Evolutionary conservation across 2,797 vertebrate species (phyloP).

Genomic region (Rhinichthys osculus): DNA sequence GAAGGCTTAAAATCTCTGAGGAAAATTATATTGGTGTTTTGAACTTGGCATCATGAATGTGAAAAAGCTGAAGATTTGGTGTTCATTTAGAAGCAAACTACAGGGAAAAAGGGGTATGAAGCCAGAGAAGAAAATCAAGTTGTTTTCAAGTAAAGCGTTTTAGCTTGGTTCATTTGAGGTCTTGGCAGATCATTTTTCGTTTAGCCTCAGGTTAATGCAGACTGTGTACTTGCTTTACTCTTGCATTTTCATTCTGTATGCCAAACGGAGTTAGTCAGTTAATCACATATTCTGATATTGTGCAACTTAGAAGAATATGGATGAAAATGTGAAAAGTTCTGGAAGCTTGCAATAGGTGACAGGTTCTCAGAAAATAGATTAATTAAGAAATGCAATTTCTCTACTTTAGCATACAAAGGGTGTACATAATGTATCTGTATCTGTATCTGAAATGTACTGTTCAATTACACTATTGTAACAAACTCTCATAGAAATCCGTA

Average conservation of each 20-base stretch:
- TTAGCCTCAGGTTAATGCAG: constrained; percentile 32
- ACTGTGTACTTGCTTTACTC: constrained; percentile 22
- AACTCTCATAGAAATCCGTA: background rate
- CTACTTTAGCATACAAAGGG: background rate
- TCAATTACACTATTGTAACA: background rate
- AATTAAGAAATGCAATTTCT: constrained; percentile 1
- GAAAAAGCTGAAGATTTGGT: background rate
- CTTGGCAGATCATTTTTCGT: constrained; percentile 11
- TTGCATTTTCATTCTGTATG: constrained; percentile 11
- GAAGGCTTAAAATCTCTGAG: background rate
- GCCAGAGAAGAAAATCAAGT: background rate
- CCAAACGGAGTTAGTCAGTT: constrained; percentile 24
- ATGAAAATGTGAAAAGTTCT: constrained; percentile 9
- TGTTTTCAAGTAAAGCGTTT: constrained; percentile 22
- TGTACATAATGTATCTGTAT: background rate
- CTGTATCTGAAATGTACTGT: background rate
- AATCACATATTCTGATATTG: constrained; percentile 20
- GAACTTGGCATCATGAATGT: constrained; percentile 9
- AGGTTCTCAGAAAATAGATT: background rate
- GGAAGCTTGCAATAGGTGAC: background rate
- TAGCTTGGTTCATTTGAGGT: constrained; percentile 34
- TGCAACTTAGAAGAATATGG: background rate
- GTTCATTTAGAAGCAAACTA: background rate
- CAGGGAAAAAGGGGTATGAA: constrained; percentile 1
- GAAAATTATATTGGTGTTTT: background rate